Evolutionary conservation across 2,888 invertebrate genomes (phyloP).

Genomic region (Clusia tigrina): DNA sequence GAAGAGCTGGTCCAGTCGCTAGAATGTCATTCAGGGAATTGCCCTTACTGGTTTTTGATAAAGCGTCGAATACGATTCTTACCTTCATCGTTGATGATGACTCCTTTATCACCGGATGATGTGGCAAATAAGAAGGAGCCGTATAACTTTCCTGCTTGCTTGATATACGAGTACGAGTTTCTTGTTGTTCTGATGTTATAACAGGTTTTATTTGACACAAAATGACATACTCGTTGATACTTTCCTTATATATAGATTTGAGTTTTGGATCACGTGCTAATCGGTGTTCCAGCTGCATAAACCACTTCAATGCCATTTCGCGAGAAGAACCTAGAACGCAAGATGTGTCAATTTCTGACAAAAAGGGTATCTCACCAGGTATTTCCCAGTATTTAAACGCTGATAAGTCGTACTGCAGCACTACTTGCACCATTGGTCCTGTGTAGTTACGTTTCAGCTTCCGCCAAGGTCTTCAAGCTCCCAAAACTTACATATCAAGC

Average conservation of each 20-base stretch:
- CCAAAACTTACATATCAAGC: constrained; percentile 12
- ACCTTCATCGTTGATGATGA: constrained; percentile 22
- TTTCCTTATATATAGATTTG: constrained; percentile 7
- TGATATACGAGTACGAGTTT: no score
- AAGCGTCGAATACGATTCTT: constrained; percentile 32
- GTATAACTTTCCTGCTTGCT: not conserved
- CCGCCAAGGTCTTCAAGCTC: constrained; percentile 2
- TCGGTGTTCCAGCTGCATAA: constrained; percentile 16
- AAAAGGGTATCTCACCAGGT: constrained; percentile 9
- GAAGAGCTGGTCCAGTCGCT: constrained; percentile 16
- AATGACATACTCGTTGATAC: constrained; percentile 13
- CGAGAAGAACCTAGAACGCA: constrained; percentile 12
- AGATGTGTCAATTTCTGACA: no score
- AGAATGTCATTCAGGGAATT: constrained; percentile 24
- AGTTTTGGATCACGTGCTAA: constrained; percentile 1
- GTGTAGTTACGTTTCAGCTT: no score
- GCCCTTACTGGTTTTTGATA: constrained; percentile 47
- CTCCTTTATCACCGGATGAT: constrained; percentile 17
- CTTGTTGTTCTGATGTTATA: constrained; percentile 9
- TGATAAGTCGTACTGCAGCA: not conserved
- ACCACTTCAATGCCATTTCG: constrained; percentile 13
- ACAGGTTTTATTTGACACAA: constrained; percentile 18
- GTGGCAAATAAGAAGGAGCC: constrained; percentile 16
- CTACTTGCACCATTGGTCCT: no score
- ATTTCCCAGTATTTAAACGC: not conserved